Evolutionary conservation across 37 sponge, comb jelly and placozoan species (phyloP), one percentile per base, ranked within the genome.

Genomic region (Haliclona indistincta): DNA sequence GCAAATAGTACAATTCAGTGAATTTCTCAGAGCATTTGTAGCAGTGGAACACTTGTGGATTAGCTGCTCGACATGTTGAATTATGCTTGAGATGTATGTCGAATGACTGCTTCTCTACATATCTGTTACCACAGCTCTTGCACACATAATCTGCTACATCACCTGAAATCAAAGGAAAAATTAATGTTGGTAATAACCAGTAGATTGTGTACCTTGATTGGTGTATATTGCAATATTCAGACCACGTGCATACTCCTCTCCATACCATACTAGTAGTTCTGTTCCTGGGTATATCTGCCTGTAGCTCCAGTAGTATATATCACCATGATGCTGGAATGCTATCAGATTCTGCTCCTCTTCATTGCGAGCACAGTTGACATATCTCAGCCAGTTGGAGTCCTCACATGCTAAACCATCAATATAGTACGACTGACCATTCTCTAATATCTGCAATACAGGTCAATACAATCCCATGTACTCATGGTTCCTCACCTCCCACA

Each of bases 291-390:
- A 76, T 35, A 96, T 83, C 29, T 83, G 68, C 32, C 84, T 71
- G 74, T 74, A 79, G 1, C 91, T 66, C 38, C 87, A 74, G 64
- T 92, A 96, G 71, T 85, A 96, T 25, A 96, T 89, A 11, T 86
- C 54, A 0, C 84, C 89, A 29, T 63, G 67, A 69, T 75, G 83
- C 83, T 96, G 97, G 71, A 86, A 96, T 39, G 91, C 97, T 32
- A 87, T 88, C 68, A 96, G 71, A 75, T 96, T 96, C 81, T 96
- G 97, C 45, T 96, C 93, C 13, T 73, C 76, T 45, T 89, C 93
- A 73, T 86, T 71, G 25, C 97, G 51, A 36, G 97, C 97, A 70
- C 90, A 92, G 77, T 96, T 90, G 40, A 96, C 79, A 73, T 77
- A 96, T 15, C 91, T 44, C 83, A 96, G 32, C 97, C 97, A 96